Evolutionary conservation across 1,140 invertebrate species (phyloP).

Genomic region (Portunus trituberculatus): DNA sequence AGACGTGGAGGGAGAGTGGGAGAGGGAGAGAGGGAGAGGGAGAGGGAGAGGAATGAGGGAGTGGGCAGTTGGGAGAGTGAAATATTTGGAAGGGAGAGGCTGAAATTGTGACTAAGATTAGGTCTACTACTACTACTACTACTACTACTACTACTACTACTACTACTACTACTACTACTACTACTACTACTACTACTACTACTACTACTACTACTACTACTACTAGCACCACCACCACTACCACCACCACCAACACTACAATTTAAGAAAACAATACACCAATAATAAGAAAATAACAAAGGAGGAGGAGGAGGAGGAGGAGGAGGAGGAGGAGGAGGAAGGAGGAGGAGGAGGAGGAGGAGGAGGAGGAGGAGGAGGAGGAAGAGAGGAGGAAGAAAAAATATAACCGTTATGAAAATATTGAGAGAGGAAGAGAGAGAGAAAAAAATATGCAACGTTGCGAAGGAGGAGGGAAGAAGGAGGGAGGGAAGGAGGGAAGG

Average conservation of each 20-base stretch:
- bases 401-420: too few species aligned
- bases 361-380: too few species aligned
- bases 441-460: too few species aligned
- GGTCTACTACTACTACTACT: neutral
- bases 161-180: conserved; percentile 30
- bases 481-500: too few species aligned
- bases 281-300: too few species aligned
- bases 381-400: too few species aligned
- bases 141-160: neutral
- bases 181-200: conserved; percentile 41
- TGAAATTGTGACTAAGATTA: neutral
- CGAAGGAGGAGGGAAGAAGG: too few species aligned
- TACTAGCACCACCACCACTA: conserved; percentile 21
- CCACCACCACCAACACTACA: neutral
- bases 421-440: too few species aligned
- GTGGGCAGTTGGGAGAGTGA: neutral
- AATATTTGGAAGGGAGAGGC: neutral
- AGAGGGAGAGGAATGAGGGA: neutral
- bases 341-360: too few species aligned
- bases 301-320: too few species aligned
- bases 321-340: too few species aligned
- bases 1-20: neutral
- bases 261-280: neutral
- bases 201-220: conserved; percentile 35
- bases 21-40: neutral